Evolutionary conservation across 2,888 invertebrate genomes (phyloP), one percentile per base, ranked within the genome.

Genomic region (Lepidocyrtinus sp.): DNA sequence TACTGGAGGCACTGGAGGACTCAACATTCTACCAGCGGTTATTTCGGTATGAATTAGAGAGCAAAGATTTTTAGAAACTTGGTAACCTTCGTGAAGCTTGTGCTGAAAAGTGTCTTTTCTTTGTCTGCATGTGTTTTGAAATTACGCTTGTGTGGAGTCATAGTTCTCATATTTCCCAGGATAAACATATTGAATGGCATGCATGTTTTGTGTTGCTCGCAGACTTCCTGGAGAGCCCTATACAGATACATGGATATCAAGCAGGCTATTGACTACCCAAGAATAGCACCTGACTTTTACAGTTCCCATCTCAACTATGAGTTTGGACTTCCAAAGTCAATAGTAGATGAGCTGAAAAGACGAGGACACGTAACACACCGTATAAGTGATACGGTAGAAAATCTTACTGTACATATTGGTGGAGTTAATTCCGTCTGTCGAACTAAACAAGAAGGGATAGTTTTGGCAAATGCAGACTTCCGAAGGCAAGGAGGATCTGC

Each of bases 1-100:
- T 1, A 87, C 89, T 7, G 91, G 91, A 2, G 91, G 90, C 1
- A 89, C 91, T 2, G 91, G 91, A 2, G 91, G 91, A 0, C 88
- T 89, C 0, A 88, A 88, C 72, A 91, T 91, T 84, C 89, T 90
- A n/a, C 89, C 91, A 0, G 88, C 90, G 2, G 87, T 89, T 1
- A 84, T 87, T 68, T 84, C 86, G 36, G 87, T 87, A 85, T 79
- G 64, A 21, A 26, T n/a, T n/a, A n/a, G n/a, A 36, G 36, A 36
- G 36, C 5, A 21, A 62, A 19, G 21, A 62, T 22, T 36, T 36
- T 36, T 36, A 36, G 12, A 36, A 36, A 36, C n/a, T n/a, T n/a
- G n/a, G n/a, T n/a, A n/a, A n/a, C n/a, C n/a, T n/a, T n/a, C n/a
- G n/a, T n/a, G n/a, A n/a, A n/a, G n/a, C n/a, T n/a, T n/a, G n/a